These are phyloP conservation scores for Polyommatus icarus DNA, from an alignment of 2,888 invertebrate genomes.

Conservation along the genomic window DNA sequence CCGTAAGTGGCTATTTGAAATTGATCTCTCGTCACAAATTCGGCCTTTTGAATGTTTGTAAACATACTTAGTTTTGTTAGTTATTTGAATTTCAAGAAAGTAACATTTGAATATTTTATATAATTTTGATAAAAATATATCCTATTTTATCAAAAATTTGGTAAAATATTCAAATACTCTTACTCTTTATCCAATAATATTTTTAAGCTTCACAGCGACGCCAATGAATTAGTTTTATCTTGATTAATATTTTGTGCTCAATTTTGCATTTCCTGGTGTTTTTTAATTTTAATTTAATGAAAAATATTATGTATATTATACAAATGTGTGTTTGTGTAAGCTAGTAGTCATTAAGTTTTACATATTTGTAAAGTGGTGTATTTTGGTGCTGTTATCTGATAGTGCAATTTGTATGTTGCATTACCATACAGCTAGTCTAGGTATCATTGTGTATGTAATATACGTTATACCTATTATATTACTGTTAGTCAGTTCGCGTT, in stretches of 20 bases:
- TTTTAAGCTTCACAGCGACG: background rate
- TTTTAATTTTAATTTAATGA: background rate
- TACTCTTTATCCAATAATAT: background rate
- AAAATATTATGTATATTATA: background rate
- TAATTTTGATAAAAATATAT: too few species aligned
- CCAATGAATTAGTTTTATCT: slow-evolving; percentile 6
- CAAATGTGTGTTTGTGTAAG: slow-evolving; percentile 1
- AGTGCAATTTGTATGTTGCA: slow-evolving; percentile 9
- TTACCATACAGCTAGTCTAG: slow-evolving; percentile 18
- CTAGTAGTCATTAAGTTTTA: background rate
- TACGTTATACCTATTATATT: background rate
- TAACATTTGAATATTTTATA: too few species aligned
- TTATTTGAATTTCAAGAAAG: background rate
- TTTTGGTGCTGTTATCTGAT: slow-evolving; percentile 27
- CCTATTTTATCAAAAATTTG: background rate
- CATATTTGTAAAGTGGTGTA: background rate
- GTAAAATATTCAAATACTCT: background rate
- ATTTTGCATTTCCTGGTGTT: slow-evolving; percentile 20
- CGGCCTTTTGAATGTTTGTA: background rate
- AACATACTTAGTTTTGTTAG: background rate
- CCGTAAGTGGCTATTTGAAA: background rate
- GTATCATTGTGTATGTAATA: background rate
- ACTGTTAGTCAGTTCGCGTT: background rate
- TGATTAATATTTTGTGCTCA: slow-evolving; percentile 7
- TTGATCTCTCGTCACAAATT: slow-evolving; percentile 7